A percentile compares a stretch with the other conserved stretches of the same genome.
phyloP scores from a whole-genome alignment of 1,140 invertebrate genomes.

The Drosophila ogumai region DNA sequence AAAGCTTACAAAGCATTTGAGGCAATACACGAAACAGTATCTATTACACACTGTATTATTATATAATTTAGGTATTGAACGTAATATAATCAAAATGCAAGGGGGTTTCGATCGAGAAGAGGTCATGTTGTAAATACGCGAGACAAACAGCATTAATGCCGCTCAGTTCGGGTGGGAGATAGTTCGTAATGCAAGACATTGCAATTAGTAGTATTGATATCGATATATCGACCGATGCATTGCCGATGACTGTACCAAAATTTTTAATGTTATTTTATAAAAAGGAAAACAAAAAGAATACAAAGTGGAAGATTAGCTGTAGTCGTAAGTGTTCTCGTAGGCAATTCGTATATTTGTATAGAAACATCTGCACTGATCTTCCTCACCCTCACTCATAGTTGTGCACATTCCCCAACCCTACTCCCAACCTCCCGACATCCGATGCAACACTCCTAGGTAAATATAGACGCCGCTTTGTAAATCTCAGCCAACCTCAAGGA shows the following conservation, averaged over 20 bases:
- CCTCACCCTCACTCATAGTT: conserved; percentile 19
- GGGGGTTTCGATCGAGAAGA: conserved; percentile 18
- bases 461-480: conserved; percentile 53
- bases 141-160: conserved; percentile 60
- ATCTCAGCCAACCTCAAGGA: conserved; percentile 45
- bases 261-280: conserved; percentile 76
- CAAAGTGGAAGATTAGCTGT: conserved; percentile 62
- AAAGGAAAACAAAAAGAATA: conserved; percentile 9
- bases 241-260: conserved; percentile 82
- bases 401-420: conserved; percentile 15
- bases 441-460: conserved; percentile 23
- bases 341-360: conserved; percentile 75
- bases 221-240: conserved; percentile 31
- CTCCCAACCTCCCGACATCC: not conserved
- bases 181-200: conserved; percentile 25
- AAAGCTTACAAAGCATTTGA: conserved; percentile 84
- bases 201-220: conserved; percentile 45
- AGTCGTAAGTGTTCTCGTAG: conserved; percentile 74
- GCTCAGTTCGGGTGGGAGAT: conserved; percentile 6
- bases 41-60: conserved; percentile 38
- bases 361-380: conserved; percentile 21
- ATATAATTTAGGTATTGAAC: conserved; percentile 61
- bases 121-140: conserved; percentile 57
- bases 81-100: conserved; percentile 40
- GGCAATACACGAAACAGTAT: conserved; percentile 64